Evolutionary conservation across 2,888 invertebrate species (phyloP).

Genomic region (Aleiodes alternator): DNA sequence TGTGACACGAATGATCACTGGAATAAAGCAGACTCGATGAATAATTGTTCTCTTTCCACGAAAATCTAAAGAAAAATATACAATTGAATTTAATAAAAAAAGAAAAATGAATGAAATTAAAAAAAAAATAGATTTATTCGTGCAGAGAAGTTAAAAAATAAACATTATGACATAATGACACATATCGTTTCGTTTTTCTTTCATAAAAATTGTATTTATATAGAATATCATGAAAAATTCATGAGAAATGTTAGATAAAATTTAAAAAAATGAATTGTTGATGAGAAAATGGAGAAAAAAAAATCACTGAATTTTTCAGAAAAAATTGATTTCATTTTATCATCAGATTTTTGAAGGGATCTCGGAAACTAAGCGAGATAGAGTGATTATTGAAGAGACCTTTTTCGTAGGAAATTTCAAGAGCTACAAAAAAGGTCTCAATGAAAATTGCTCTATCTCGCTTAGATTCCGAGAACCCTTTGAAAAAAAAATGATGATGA

Average conservation of each 20-base stretch:
- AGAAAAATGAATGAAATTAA: slow-evolving; percentile 55
- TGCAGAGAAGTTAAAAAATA: slow-evolving; percentile 29
- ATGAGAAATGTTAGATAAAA: background rate
- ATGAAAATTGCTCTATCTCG: no score
- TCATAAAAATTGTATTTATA: slow-evolving; percentile 53
- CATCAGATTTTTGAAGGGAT: no score
- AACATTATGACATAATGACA: slow-evolving; percentile 52
- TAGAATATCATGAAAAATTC: slow-evolving; percentile 44
- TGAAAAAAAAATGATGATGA: no score
- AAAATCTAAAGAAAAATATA: slow-evolving; percentile 44
- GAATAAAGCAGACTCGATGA: slow-evolving; percentile 53
- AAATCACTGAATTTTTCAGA: slow-evolving; percentile 8
- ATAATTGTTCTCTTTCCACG: slow-evolving; percentile 48
- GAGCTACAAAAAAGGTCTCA: no score
- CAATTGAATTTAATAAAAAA: slow-evolving; percentile 53
- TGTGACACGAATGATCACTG: slow-evolving; percentile 14
- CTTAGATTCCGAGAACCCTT: no score
- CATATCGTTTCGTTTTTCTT: slow-evolving; percentile 64
- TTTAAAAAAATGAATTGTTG: background rate
- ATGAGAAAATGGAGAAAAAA: slow-evolving; percentile 12
- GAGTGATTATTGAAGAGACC: no score
- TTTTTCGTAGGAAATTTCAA: no score
- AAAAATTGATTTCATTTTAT: no score
- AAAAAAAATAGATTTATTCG: slow-evolving; percentile 53
- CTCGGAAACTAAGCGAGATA: no score